phyloP scores from a whole-genome alignment of 2,888 invertebrate genomes.

The Macaria notata region DNA sequence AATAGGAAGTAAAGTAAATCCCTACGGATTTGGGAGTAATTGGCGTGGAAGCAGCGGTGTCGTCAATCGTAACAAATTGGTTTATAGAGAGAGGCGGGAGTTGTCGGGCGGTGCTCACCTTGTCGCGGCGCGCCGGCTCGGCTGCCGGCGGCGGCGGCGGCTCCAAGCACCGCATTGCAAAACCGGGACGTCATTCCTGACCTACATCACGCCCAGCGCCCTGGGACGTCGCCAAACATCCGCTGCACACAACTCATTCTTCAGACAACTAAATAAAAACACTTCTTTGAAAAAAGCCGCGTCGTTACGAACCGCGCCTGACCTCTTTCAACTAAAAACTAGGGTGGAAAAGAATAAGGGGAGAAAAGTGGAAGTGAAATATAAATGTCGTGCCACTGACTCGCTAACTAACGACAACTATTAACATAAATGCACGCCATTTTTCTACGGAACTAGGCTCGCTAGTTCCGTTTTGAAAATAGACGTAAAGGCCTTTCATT shows the following conservation, averaged over 20 bases:
- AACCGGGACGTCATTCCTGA: slow-evolving; percentile 68
- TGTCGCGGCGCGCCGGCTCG: slow-evolving; percentile 20
- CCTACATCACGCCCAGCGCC: slow-evolving; percentile 66
- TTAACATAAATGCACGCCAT: slow-evolving; percentile 24
- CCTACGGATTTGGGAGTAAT: slow-evolving; percentile 9
- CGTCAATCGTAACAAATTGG: slow-evolving; percentile 50
- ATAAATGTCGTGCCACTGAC: slow-evolving; percentile 13
- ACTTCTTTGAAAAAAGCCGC: slow-evolving; percentile 28
- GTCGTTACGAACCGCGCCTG: slow-evolving; percentile 10
- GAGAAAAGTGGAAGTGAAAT: slow-evolving; percentile 16
- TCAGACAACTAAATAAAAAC: slow-evolving; percentile 39
- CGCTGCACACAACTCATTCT: slow-evolving; percentile 38
- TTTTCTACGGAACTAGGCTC: slow-evolving; percentile 15
- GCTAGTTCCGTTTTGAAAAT: slow-evolving; percentile 14
- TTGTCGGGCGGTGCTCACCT: slow-evolving; percentile 36
- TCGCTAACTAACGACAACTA: slow-evolving; percentile 21
- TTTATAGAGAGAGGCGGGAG: slow-evolving; percentile 40
- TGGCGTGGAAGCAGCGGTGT: slow-evolving; percentile 27
- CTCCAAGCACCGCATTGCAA: slow-evolving; percentile 44
- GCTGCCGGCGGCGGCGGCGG: slow-evolving; percentile 12
- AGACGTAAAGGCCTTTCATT: slow-evolving; percentile 3
- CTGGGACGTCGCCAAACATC: slow-evolving; percentile 68
- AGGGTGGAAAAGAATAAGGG: slow-evolving; percentile 24
- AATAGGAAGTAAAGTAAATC: slow-evolving; percentile 1
- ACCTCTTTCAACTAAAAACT: slow-evolving; percentile 19